phyloP scores from a whole-genome alignment of 37 sponge, comb jelly and placozoan genomes.

The Haliclona indistincta region DNA sequence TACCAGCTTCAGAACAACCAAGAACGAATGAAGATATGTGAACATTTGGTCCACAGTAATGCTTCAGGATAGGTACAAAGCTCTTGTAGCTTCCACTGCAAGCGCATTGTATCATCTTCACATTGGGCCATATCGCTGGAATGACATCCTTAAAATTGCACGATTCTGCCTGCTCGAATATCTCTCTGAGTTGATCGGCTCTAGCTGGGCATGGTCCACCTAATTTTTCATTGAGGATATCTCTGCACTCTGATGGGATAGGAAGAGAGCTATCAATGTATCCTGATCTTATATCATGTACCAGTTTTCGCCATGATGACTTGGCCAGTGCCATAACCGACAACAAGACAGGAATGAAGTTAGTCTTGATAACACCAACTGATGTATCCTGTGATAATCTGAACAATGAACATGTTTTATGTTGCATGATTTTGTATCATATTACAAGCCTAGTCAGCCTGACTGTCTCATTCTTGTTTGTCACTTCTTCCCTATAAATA shows the following conservation, averaged over 20 bases:
- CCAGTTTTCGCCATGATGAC: not conserved
- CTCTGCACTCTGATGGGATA: not conserved
- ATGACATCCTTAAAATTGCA: not conserved
- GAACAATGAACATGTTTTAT: too few species aligned
- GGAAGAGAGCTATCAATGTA: not conserved
- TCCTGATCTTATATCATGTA: not conserved
- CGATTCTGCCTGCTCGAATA: not conserved
- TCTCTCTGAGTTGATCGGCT: not conserved
- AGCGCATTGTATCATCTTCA: not conserved
- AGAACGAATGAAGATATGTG: not conserved
- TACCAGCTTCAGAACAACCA: not conserved
- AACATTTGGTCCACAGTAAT: not conserved
- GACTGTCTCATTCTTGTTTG: too few species aligned
- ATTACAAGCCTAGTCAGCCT: too few species aligned
- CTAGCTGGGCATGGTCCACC: conserved; percentile 1
- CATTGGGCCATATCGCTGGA: not conserved
- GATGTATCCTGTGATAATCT: too few species aligned
- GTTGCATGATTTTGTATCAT: too few species aligned
- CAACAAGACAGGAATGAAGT: not conserved
- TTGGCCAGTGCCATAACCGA: not conserved
- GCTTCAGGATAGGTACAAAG: not conserved
- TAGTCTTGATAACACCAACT: not conserved
- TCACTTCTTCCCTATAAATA: too few species aligned
- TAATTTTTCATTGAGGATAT: not conserved
- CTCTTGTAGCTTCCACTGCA: not conserved